Evolutionary conservation across 1,140 invertebrate species (phyloP).

Genomic region (Stratiolaelaps scimitus): DNA sequence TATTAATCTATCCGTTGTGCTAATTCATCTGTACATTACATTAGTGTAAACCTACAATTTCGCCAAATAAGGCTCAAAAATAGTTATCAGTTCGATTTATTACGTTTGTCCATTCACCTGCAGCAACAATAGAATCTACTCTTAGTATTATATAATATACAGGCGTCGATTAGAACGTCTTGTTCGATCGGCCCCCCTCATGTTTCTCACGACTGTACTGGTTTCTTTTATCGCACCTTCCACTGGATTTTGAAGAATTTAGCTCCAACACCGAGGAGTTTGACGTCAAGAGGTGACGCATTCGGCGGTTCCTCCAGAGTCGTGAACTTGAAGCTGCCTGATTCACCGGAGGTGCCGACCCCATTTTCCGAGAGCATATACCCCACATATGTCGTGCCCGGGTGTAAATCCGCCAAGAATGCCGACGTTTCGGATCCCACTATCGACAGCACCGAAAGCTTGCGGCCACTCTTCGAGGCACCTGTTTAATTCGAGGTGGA

Average conservation of each 20-base stretch:
- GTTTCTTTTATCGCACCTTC: constrained; percentile 1
- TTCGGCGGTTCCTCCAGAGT: not conserved
- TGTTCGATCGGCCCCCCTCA: too few relatives aligned
- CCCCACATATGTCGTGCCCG: constrained; percentile 4
- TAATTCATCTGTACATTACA: too few relatives aligned
- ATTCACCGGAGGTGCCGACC: not conserved
- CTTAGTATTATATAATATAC: too few relatives aligned
- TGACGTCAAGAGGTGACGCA: constrained; percentile 24
- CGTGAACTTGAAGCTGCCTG: not conserved
- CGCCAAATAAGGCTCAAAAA: too few relatives aligned
- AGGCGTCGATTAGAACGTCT: too few relatives aligned
- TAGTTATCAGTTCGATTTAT: too few relatives aligned
- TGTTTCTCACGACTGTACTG: too few relatives aligned
- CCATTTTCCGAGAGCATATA: constrained; percentile 24
- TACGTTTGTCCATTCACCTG: too few relatives aligned
- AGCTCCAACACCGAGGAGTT: constrained; percentile 21
- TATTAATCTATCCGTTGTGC: too few relatives aligned
- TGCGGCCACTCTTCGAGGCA: not conserved
- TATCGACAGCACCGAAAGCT: constrained; percentile 16
- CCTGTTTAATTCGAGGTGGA: too few relatives aligned
- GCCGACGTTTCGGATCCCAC: not conserved
- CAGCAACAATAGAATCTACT: too few relatives aligned
- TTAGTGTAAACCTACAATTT: too few relatives aligned
- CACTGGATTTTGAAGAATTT: constrained; percentile 24
- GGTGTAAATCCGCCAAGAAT: constrained; percentile 10